Base-by-base conservation (phyloP, 2,888 invertebrate species). In the Bugula neritina region DNA sequence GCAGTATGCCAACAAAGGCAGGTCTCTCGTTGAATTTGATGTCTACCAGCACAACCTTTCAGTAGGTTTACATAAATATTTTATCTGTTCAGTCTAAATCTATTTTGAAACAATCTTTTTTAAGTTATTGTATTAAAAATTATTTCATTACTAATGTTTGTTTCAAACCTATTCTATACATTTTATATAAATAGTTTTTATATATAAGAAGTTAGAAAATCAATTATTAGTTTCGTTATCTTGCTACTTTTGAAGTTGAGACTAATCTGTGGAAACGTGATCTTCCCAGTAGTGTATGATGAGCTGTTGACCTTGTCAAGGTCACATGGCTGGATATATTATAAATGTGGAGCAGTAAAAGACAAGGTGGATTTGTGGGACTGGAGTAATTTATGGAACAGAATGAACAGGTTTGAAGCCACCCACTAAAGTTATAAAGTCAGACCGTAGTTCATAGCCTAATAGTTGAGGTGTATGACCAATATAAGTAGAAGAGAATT, bases 241-340 rank as follows among this genome's bases (percentile, higher is more conserved):
- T n/a, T n/a, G n/a, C n/a, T n/a, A n/a, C n/a, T 23, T n/a, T 23
- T 69, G n/a, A 35, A 70, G 43, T 13, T 70, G 3, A 34, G 70
- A 29, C 52, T 70, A 52, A 70, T 70, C 13, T 70, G 70, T 29
- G 70, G 70, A 5, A 70, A 70, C 29, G 70, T 70, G 52, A 54
- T 70, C 34, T 70, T 70, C 43, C 70, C 70, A 23, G 70, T 70
- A 52, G 70, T 54, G 3, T 27, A 70, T 54, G 70, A 70, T 43
- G 70, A 52, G 23, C 52, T 70, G 13, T 5, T 70, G 43, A 3
- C 70, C 2, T 25, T 54, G 5, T 54, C 54, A 25, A 54, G 31
- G 23, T n/a, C 70, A 5, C 70, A 70, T 54, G 70, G 43, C 3
- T 70, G 70, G 70, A 54, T 70, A 23, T 70, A 70, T 52, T 70